Conservation (phyloP, 2,113 vertebrate species). For the Pyxicephalus adspersus region DNA sequence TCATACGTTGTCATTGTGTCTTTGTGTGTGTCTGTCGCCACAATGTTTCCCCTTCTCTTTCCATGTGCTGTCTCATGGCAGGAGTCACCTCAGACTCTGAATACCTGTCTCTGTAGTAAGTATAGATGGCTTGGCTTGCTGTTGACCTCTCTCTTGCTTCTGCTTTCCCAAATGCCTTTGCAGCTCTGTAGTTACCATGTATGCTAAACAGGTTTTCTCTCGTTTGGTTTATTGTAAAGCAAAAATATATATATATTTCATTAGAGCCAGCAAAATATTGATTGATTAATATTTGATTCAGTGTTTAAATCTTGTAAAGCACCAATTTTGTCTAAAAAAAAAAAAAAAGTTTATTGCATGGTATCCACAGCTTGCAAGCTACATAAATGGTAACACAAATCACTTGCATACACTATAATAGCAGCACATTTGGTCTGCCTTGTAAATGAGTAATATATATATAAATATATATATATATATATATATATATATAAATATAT, state of each 20-base stretch:
- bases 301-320: no score
- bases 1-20: constrained; percentile 67
- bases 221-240: background rate
- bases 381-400: background rate
- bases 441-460: background rate
- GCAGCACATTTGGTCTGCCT: background rate
- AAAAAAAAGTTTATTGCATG: background rate
- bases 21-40: constrained; percentile 71
- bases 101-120: constrained; percentile 89
- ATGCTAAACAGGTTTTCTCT: background rate
- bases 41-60: constrained; percentile 76
- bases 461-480: no score
- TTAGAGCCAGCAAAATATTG: no score
- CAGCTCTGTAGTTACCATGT: constrained; percentile 34
- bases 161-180: background rate
- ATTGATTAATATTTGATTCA: no score
- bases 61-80: constrained; percentile 76
- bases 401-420: background rate
- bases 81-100: constrained; percentile 82
- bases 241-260: background rate
- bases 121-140: constrained; percentile 73
- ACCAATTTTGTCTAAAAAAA: no score
- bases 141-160: constrained; percentile 39
- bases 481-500: no score
- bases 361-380: constrained; percentile 10